Base-by-base conservation (phyloP, 2,797 vertebrate genomes). In the Tenualosa thibaudeaui region DNA sequence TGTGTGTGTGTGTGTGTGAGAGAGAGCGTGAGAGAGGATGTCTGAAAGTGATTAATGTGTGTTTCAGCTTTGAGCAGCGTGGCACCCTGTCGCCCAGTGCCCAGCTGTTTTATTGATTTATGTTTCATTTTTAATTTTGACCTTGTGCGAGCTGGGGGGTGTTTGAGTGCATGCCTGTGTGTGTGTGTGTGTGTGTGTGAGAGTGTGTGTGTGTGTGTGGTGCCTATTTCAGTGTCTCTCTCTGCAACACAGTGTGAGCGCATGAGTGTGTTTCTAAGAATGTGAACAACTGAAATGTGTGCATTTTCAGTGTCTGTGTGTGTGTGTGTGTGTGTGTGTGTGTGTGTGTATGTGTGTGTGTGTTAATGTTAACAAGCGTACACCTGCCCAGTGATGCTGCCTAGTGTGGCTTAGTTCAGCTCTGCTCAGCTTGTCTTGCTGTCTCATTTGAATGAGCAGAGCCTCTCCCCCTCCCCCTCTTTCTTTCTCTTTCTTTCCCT, bases 41-140 rank as follows among this genome's bases (percentile, higher is more conserved):
- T 81, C 49, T 85, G 87, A 51, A 19, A 6, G n/a, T 94, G 93
- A 95, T 93, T 92, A 93, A 94, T 93, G 90, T 81, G 88, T 84
- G 89, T 81, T 86, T 31, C 81, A 19, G 87, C 85, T 88, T 90
- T 90, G 88, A 90, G 88, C 86, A 46, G 84, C 84, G 56, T 88
- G 89, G 46, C 71, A 24, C 83, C 83, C 46, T 85, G 54, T 26
- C 53, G 78, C 46, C 89, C 85, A 50, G 88, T 81, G 82, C 89
- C 88, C 54, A 87, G 84, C 88, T 78, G 75, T 86, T 68, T 89
- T 90, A 93, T 94, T 93, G 94, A 95, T 95, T 93, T 91, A 93
- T 93, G 91, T 90, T 86, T 83, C 88, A 86, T 92, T 94, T 92
- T 93, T 92, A 93, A 94, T 94, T 93, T 90, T 94, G 92, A 94